Evolutionary conservation across 2,888 invertebrate genomes (phyloP).

Genomic region (Mythimna vitellina): DNA sequence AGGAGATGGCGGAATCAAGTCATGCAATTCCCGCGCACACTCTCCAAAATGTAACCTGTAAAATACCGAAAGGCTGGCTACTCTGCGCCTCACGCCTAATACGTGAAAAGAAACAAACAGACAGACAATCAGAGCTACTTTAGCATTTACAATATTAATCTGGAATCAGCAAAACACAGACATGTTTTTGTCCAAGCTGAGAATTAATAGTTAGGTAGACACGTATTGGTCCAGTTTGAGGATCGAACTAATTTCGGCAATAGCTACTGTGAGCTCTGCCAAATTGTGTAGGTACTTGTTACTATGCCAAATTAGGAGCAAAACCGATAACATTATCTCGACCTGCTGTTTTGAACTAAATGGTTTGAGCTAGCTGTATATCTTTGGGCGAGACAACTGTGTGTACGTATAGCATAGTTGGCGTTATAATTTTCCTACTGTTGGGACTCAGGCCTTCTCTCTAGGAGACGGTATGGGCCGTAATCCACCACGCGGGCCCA

Average conservation of each 20-base stretch:
- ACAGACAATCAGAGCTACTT: too few relatives aligned
- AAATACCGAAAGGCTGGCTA: too few relatives aligned
- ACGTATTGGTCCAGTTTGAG: conserved; percentile 22
- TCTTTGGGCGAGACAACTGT: not conserved
- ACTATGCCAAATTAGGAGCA: conserved; percentile 47
- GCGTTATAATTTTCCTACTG: too few relatives aligned
- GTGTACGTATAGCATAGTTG: too few relatives aligned
- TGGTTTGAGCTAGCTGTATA: not conserved
- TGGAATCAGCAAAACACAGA: not conserved
- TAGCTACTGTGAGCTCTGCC: conserved; percentile 34
- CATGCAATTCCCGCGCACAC: too few relatives aligned
- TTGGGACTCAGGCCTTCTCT: too few relatives aligned
- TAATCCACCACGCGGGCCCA: too few relatives aligned
- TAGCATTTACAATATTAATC: too few relatives aligned
- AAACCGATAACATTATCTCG: conserved; percentile 31
- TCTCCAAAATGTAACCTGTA: too few relatives aligned
- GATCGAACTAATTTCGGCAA: conserved; percentile 35
- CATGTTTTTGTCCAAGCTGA: not conserved
- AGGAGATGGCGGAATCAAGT: too few relatives aligned
- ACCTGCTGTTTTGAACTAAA: not conserved
- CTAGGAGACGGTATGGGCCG: too few relatives aligned
- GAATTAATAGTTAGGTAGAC: not conserved
- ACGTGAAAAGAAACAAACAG: not conserved
- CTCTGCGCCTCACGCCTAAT: too few relatives aligned
- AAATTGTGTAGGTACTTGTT: conserved; percentile 39